Base-by-base conservation (phyloP, 2,113 vertebrate genomes). In the Aythya baeri region DNA sequence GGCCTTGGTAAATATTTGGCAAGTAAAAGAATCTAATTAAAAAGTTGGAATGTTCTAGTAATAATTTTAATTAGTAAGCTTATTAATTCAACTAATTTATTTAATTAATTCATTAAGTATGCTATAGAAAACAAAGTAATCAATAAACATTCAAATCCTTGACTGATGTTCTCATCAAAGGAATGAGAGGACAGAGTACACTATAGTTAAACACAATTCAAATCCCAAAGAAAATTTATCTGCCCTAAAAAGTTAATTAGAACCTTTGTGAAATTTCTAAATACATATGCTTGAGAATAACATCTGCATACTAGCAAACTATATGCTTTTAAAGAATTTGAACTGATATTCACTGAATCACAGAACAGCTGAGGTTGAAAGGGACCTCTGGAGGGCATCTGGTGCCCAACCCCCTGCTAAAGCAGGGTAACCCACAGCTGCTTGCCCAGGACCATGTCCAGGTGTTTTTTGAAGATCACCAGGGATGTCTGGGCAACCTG, bases 31-130 rank as follows among this genome's bases (percentile, higher is more conserved):
- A 74, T 83, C 43, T 86, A 73, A 81, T 84, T 72, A 70, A 55
- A 80, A 88, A 95, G 52, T 15, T 55, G 11, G 54, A 92, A 83
- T 76, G 4, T 16, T 43, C 67, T 90, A 83, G 50, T 31, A 75
- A 65, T 36, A 71, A 80, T 70, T 87, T 92, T 89, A 92, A 84
- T 95, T 88, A 75, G 55, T 79, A 79, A 91, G 79, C 43, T 75
- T 46, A 85, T 59, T 63, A 79, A 86, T 71, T 91, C 27, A 92
- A 79, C 27, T 41, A 78, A 86, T 86, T 83, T 72, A 88, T 88
- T 94, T 13, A 86, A 93, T 75, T 31, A 44, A 66, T 86, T 91
- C 8, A 73, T 96, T 92, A 73, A 55, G 80, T 86, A 73, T 13
- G 62, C 27, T 41, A 22, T 32, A 83, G 59, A 89, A 97, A 95